These are phyloP conservation scores for Neoitamus cyanurus DNA, from an alignment of 2,888 invertebrate species.

Conservation along the genomic window DNA sequence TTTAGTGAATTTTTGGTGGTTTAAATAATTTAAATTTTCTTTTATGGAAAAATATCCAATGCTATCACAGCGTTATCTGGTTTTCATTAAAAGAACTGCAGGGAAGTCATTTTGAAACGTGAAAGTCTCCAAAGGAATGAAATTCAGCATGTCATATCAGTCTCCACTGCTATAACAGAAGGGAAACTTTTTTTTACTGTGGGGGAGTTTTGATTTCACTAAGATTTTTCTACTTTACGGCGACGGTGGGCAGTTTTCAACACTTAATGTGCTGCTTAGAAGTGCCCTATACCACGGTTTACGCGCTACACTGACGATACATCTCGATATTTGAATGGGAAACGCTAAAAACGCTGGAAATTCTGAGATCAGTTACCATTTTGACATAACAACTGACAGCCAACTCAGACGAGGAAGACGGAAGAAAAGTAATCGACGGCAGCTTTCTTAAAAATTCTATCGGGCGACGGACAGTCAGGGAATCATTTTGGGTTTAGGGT, in stretches of 20 bases:
- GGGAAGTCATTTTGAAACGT: background rate
- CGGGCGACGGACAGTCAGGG: background rate
- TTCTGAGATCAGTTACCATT: conserved; percentile 1
- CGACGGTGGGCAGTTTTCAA: background rate
- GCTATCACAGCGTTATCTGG: background rate
- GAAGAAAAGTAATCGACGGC: conserved; percentile 24
- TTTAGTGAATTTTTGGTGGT: background rate
- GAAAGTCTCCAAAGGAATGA: background rate
- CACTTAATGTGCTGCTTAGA: background rate
- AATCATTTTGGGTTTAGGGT: background rate
- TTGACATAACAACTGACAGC: conserved; percentile 36
- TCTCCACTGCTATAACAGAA: background rate
- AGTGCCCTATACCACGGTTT: background rate
- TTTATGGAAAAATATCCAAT: background rate
- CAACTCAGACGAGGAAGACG: conserved; percentile 41
- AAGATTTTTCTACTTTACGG: background rate
- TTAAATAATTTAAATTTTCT: background rate
- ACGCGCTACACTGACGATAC: background rate
- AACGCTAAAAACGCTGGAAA: conserved; percentile 7
- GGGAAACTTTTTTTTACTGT: conserved; percentile 10
- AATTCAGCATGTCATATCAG: conserved; percentile 1
- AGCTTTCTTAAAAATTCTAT: conserved; percentile 1
- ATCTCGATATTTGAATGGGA: conserved; percentile 17
- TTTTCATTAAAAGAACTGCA: background rate
- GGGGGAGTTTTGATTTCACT: background rate